Base-by-base conservation (phyloP, 2,888 invertebrate species). In the Ramazzottius varieornatus region DNA sequence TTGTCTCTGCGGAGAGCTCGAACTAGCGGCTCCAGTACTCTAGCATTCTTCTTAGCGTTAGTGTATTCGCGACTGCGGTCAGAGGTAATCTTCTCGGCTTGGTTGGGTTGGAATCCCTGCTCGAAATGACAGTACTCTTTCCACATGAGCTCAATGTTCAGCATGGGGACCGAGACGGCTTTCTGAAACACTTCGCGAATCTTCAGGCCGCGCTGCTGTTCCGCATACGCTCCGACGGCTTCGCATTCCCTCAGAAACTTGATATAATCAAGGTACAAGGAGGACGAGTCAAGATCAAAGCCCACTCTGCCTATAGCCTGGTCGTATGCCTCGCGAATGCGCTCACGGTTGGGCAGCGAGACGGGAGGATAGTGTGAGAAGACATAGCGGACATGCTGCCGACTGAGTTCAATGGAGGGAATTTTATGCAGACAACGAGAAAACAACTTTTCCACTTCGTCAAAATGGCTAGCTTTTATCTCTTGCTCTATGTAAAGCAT, bases 321-420 rank as follows among this genome's bases (percentile, higher is more conserved):
- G 77, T 99, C 96, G 76, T 96, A 99, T 0, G 98, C 96, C 76
- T 98, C 93, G 0, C 96, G 96, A 88, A 99, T 89, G 80, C 94
- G 96, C 76, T 98, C 98, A 74, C 96, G 93, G 74, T 46, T 29
- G n/a, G 16, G 32, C 13, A 24, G 16, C 2, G 20, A 63, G 54
- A 65, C 13, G 16, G 54, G 54, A 4, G 54, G 54, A 16, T 54
- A 16, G 24, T 8, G 8, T 24, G 8, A 24, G 16, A 29, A 16
- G 20, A 54, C 54, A 24, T 54, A 54, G 20, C 54, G 20, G 4
- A 54, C 54, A 24, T 54, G 54, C 54, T 24, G 29, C 4, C 13
- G 54, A 29, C 24, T 54, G 4, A 54, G 54, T 4, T 29, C 54
- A 24, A 54, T 29, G 20, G 54, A 54, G 54, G 54, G 54, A 29